phyloP scores from a whole-genome alignment of 2,113 vertebrate species.

The Brachypteracias leptosomus region DNA sequence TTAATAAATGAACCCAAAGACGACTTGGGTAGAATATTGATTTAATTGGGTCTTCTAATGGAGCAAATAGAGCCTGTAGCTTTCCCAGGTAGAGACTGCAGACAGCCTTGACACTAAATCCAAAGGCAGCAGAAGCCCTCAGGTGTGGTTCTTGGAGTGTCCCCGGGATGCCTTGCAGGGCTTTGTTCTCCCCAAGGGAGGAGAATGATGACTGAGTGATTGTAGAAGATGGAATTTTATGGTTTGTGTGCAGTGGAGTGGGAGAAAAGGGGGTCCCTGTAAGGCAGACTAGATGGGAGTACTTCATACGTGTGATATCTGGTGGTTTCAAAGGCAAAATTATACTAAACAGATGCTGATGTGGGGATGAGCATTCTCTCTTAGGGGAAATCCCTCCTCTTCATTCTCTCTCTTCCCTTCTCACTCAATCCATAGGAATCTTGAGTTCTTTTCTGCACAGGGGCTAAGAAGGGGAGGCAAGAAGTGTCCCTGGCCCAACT shows the following conservation, averaged over 20 bases:
- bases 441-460: background rate
- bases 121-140: background rate
- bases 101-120: background rate
- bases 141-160: rapidly evolving
- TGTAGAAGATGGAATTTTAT: background rate
- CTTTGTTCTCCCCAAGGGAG: background rate
- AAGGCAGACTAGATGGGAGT: background rate
- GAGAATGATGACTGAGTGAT: background rate
- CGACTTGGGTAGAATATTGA: background rate
- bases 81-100: background rate
- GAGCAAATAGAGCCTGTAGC: background rate
- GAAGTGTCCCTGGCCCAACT: background rate
- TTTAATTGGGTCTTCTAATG: background rate
- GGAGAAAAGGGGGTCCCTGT: background rate
- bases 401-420: background rate
- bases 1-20: background rate
- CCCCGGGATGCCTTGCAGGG: background rate
- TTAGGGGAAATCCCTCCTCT: background rate
- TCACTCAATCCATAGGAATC: background rate
- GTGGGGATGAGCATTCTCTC: background rate
- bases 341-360: background rate
- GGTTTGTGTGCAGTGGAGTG: background rate
- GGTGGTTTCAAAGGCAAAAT: background rate
- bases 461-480: background rate
- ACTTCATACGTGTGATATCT: background rate